A percentile compares a stretch with the other conserved stretches of the same genome.
Conservation (phyloP, 2,888 invertebrate genomes). For the Carabus problematicus region DNA sequence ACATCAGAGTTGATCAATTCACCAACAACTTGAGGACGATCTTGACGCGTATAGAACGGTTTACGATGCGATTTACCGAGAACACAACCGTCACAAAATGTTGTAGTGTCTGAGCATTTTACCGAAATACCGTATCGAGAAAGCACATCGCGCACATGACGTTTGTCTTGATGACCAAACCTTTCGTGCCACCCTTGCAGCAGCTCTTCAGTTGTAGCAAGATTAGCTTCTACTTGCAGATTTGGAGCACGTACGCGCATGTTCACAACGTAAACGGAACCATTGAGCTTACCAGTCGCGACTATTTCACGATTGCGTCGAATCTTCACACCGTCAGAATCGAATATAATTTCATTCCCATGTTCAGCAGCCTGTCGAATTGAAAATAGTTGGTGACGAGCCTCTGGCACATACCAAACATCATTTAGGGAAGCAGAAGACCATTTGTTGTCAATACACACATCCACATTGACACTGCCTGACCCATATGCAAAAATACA, state of each 20-base stretch:
- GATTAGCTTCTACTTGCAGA: slow-evolving; percentile 40
- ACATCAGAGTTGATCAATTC: slow-evolving; percentile 47
- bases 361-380: slow-evolving; percentile 44
- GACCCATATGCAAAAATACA: slow-evolving; percentile 41
- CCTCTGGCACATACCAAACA: slow-evolving; percentile 41
- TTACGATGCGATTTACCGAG: slow-evolving; percentile 38
- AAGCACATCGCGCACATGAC: slow-evolving; percentile 47
- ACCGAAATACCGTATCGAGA: slow-evolving; percentile 44
- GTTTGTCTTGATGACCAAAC: slow-evolving; percentile 47
- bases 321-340: slow-evolving; percentile 43
- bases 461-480: slow-evolving; percentile 36
- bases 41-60: slow-evolving; percentile 37
- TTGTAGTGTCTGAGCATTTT: slow-evolving; percentile 44
- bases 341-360: slow-evolving; percentile 43
- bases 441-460: slow-evolving; percentile 32
- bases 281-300: slow-evolving; percentile 43
- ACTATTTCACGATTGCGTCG: slow-evolving; percentile 42
- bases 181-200: slow-evolving; percentile 47
- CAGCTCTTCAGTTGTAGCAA: slow-evolving; percentile 45
- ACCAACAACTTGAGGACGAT: slow-evolving; percentile 45
- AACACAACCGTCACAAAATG: slow-evolving; percentile 43
- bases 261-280: slow-evolving; percentile 45
- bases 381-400: slow-evolving; percentile 46
- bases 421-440: slow-evolving; percentile 42
- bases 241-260: slow-evolving; percentile 43